phyloP scores from a whole-genome alignment of 2,797 vertebrate genomes.

The Bucorvus abyssinicus region DNA sequence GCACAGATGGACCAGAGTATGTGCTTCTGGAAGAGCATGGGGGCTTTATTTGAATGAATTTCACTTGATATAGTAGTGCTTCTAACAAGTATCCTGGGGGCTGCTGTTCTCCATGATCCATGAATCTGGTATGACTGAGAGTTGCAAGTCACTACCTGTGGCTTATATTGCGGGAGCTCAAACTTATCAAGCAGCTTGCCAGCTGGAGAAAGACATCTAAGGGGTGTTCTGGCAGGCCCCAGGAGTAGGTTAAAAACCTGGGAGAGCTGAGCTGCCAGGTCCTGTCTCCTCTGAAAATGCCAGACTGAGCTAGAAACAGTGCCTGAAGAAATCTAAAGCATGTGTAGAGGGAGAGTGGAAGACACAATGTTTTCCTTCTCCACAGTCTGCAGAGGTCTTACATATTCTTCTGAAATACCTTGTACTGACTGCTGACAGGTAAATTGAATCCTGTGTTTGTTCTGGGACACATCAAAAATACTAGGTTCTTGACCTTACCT shows the following conservation, averaged over 20 bases:
- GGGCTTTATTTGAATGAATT: neutral
- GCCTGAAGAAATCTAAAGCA: neutral
- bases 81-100: neutral
- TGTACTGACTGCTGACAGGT: neutral
- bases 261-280: neutral
- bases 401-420: neutral
- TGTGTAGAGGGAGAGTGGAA: neutral
- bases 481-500: neutral
- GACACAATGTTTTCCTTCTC: neutral
- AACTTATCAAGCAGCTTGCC: neutral
- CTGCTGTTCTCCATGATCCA: neutral
- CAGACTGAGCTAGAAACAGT: neutral
- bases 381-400: neutral
- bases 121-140: neutral
- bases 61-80: neutral
- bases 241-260: neutral
- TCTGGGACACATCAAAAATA: neutral
- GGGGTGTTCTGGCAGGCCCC: neutral
- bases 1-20: neutral
- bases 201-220: neutral
- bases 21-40: fast-evolving
- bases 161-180: neutral
- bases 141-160: neutral
- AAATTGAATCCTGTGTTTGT: neutral
- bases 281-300: neutral